These are phyloP conservation scores for Strigops habroptila DNA, from an alignment of 2,113 vertebrate species.

Conservation along the genomic window DNA sequence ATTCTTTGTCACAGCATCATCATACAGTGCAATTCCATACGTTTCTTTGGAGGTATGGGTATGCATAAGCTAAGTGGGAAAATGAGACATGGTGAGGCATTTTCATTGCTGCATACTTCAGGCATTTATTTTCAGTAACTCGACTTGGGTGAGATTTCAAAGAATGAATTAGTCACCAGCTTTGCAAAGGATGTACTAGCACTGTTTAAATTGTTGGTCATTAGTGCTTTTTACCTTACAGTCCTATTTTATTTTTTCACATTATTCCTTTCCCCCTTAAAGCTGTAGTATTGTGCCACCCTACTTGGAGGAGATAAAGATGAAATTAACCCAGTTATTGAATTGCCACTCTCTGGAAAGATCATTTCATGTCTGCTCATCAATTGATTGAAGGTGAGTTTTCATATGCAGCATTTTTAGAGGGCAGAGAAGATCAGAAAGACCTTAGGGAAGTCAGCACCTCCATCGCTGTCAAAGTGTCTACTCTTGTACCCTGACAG, in stretches of 20 bases:
- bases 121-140: neutral
- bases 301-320: neutral
- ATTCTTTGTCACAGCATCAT: neutral
- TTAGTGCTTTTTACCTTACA: neutral
- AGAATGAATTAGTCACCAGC: neutral
- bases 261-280: neutral
- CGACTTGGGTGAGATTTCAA: neutral
- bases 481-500: neutral
- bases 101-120: neutral
- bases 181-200: neutral
- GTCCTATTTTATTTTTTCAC: neutral
- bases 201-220: neutral
- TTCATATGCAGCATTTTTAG: conserved; percentile 37
- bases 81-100: neutral
- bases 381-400: conserved; percentile 10
- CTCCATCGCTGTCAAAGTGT: neutral
- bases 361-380: neutral
- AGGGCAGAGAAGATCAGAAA: conserved; percentile 45
- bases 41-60: neutral
- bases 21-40: neutral
- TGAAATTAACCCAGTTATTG: conserved; percentile 28
- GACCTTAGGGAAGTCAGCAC: conserved; percentile 15
- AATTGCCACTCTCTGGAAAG: neutral
- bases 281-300: neutral
- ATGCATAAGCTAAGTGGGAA: neutral